A percentile compares a stretch with the other conserved stretches of the same genome.
Conservation (phyloP, 2,797 vertebrate species). For the Kryptolebias ocellatus region DNA sequence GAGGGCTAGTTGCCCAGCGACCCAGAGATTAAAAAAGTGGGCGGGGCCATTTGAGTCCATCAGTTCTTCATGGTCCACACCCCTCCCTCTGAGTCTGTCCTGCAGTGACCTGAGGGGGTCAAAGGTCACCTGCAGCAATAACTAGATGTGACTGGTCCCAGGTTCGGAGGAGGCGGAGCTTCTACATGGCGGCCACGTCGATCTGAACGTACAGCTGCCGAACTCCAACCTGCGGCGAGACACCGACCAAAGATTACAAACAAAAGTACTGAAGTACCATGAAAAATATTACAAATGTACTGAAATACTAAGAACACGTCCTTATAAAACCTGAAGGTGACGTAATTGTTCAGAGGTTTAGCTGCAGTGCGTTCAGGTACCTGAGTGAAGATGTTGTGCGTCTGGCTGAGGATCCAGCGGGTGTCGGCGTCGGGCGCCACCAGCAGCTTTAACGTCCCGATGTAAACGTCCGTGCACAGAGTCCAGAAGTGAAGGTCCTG, state of each 20-base stretch:
- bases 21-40: neutral
- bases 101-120: slow-evolving; percentile 25
- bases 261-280: neutral
- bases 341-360: no score
- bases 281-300: no score
- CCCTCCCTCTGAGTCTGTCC: slow-evolving; percentile 28
- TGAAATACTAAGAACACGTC: no score
- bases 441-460: slow-evolving; percentile 93
- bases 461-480: slow-evolving; percentile 93
- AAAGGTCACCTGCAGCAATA: slow-evolving; percentile 70
- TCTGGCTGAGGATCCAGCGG: slow-evolving; percentile 97
- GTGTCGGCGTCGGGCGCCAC: slow-evolving; percentile 95
- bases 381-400: slow-evolving; percentile 98
- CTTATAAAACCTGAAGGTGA: no score
- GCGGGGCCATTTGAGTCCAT: slow-evolving; percentile 33
- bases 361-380: slow-evolving; percentile 68
- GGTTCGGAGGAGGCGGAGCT: slow-evolving; percentile 54
- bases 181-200: slow-evolving; percentile 91
- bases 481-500: slow-evolving; percentile 99
- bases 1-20: neutral
- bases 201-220: slow-evolving; percentile 97
- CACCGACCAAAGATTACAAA: neutral
- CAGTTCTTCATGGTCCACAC: slow-evolving; percentile 10
- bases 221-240: slow-evolving; percentile 86
- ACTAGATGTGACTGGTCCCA: slow-evolving; percentile 85